Base-by-base conservation (phyloP, 2,797 vertebrate genomes). In the Vipera latastei region DNA sequence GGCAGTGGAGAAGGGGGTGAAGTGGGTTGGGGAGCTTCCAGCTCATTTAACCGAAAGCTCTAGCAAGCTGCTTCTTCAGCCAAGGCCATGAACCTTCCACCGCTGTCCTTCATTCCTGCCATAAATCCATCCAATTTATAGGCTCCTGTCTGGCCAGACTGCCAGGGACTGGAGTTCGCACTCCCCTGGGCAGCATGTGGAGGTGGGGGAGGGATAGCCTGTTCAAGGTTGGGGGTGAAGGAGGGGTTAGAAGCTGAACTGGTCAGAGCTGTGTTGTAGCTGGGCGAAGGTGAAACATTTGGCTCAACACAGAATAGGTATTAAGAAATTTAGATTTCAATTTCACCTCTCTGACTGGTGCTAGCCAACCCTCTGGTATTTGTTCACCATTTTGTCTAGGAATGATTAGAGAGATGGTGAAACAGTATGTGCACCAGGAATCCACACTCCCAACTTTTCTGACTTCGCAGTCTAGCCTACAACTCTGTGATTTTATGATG, bases 111-210 rank as follows among this genome's bases (percentile, higher is more conserved):
- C 90, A 91, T 25, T 20, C 91, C 85, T 2, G 56, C 85, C 48
- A 78, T 93, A 92, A 93, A 93, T 93, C 93, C 89, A 53, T 90
- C 93, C 89, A 26, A 32, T 92, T 93, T 93, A 93, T 93, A 56
- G 56, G 91, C n/a, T 57, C 90, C 92, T 93, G 92, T 89, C 92
- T 93, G 92, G 92, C 90, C 92, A 89, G 57, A 26, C 92, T 90
- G 93, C 91, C 89, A 38, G 85, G 93, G 89, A 90, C 85, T 56
- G 56, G 83, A 92, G 91, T 93, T 93, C 91, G 56, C 63, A 61
- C 90, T 91, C 92, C 89, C 86, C 63, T 92, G 93, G 89, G 91
- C 91, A 88, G 90, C 63, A 32, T 44, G 63, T 4, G 25, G n/a
- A n/a, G n/a, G 48, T 6, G n/a, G n/a, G 83, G 93, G 91, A 60